Conservation (phyloP, 2,888 invertebrate genomes). For the Antheraea yamamai region DNA sequence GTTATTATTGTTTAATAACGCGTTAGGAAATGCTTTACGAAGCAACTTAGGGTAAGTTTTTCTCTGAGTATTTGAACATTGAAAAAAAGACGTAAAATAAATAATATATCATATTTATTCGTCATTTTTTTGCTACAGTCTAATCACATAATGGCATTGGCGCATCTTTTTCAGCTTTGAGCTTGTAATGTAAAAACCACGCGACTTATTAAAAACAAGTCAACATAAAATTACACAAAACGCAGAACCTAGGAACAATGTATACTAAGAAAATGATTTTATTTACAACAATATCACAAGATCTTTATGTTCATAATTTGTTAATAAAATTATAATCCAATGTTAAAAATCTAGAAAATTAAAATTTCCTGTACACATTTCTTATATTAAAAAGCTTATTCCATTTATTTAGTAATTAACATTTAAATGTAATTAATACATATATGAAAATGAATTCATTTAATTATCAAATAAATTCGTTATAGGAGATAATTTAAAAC, state of each 20-base stretch:
- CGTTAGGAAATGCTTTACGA: too few species aligned
- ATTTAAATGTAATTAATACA: background rate
- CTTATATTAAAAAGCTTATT: background rate
- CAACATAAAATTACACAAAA: background rate
- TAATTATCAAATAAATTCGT: background rate
- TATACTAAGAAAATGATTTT: background rate
- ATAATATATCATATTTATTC: constrained; percentile 60
- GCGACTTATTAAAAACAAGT: constrained; percentile 1
- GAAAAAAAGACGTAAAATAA: constrained; percentile 36
- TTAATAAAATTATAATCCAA: background rate
- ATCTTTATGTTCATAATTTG: background rate
- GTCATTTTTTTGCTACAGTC: constrained; percentile 49
- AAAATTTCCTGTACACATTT: background rate
- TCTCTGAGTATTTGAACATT: background rate
- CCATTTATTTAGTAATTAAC: background rate
- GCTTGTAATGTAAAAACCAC: constrained; percentile 21
- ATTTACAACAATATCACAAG: constrained; percentile 13
- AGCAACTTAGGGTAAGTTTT: background rate
- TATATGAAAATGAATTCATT: background rate
- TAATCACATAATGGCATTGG: constrained; percentile 54
- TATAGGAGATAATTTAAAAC: background rate
- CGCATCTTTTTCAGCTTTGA: constrained; percentile 25
- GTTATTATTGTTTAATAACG: too few species aligned
- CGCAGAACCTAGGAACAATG: constrained; percentile 17
- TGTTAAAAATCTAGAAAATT: background rate